Evolutionary conservation across 1,140 invertebrate species (phyloP).

Genomic region (Eumeta japonica): DNA sequence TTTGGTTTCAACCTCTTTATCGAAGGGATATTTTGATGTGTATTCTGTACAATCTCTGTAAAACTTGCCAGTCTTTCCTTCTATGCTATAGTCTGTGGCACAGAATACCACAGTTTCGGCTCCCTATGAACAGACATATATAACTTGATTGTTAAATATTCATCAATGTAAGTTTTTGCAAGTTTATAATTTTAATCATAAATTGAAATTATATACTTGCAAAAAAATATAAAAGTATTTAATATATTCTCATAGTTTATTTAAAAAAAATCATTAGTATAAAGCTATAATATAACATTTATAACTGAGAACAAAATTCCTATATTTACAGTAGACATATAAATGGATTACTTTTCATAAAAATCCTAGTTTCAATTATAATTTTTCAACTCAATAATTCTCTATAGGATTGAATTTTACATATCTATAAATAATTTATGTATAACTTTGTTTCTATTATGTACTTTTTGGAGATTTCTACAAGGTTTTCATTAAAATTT

Average conservation of each 20-base stretch:
- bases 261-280: too few relatives aligned
- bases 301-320: neutral
- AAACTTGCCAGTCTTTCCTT: conserved; percentile 64
- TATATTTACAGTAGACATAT: too few relatives aligned
- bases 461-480: too few relatives aligned
- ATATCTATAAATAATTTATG: neutral
- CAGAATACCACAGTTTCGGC: conserved; percentile 76
- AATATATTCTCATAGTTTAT: too few relatives aligned
- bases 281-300: neutral
- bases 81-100: conserved; percentile 65
- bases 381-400: too few relatives aligned
- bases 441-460: neutral
- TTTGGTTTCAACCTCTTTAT: conserved; percentile 60
- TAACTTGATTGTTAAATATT: neutral
- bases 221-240: conserved; percentile 7
- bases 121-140: conserved; percentile 58
- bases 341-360: too few relatives aligned
- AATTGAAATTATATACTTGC: neutral
- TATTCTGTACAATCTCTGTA: conserved; percentile 74
- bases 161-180: conserved; percentile 6
- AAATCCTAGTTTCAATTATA: too few relatives aligned
- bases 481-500: neutral
- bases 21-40: conserved; percentile 63
- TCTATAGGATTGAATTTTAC: neutral
- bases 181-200: conserved; percentile 2